Percentiles rank a stretch among this genome's conserved stretches.
Evolutionary conservation across 2,797 vertebrate species (phyloP).

Genomic region (Anguilla pacifica): DNA sequence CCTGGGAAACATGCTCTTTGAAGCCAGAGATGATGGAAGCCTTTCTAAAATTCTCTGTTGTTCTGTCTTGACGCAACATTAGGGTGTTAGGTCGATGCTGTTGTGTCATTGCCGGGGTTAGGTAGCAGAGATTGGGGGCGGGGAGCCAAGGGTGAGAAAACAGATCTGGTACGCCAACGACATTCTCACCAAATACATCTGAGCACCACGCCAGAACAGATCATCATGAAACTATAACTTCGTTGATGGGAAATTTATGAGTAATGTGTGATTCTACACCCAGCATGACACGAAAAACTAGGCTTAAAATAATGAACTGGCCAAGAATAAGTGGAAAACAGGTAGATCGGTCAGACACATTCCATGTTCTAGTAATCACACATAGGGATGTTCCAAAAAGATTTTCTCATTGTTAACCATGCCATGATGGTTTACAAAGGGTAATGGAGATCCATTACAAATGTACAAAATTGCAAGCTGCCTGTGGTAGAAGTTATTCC

Average conservation of each 20-base stretch:
- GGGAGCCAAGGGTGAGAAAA: background rate
- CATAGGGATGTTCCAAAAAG: background rate
- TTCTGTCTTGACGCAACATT: background rate
- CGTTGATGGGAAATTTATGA: slow-evolving; percentile 29
- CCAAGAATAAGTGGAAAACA: slow-evolving; percentile 31
- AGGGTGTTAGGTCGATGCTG: background rate
- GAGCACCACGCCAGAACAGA: background rate
- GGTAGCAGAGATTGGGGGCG: background rate
- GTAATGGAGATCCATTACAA: slow-evolving; percentile 5
- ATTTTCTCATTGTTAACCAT: background rate
- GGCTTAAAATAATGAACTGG: slow-evolving; percentile 27
- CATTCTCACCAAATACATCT: background rate
- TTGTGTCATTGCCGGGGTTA: background rate
- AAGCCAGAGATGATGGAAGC: background rate
- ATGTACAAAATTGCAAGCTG: background rate
- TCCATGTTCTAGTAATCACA: background rate
- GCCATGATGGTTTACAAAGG: background rate
- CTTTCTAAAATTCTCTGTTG: background rate
- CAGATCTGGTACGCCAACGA: background rate
- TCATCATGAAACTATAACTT: background rate
- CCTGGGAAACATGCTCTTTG: background rate
- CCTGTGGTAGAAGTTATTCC: background rate
- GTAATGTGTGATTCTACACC: slow-evolving; percentile 23
- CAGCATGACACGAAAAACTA: slow-evolving; percentile 14
- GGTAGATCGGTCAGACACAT: slow-evolving; percentile 45